Evolutionary conservation across 2,113 vertebrate genomes (phyloP), one percentile per base, ranked within the genome.

Genomic region (Nycticorax nycticorax): DNA sequence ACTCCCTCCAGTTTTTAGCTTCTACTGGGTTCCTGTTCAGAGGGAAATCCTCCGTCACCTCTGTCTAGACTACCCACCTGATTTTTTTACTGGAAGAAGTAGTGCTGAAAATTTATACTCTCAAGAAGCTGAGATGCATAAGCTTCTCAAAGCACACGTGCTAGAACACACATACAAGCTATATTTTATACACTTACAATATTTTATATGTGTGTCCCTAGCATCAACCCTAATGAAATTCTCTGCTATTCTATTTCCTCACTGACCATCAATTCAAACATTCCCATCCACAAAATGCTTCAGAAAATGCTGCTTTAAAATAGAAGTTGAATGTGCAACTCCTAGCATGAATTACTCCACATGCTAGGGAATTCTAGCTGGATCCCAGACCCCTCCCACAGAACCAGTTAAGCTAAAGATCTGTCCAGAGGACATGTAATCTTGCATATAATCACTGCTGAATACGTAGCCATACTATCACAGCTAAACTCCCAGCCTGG

Each of bases 31-130:
- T 56, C 82, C 59, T 77, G 62, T 76, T 77, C 75, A 32, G 30
- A 92, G 67, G 71, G 93, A 84, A 89, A 96, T 89, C 76, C 85
- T 95, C 88, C 1, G 2, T 91, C 92, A 88, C 82, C 84, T 96
- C 96, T 83, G 93, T 95, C 97, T 96, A 92, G 97, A 96, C 95
- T 37, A 14, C 39, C 71, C 90, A 94, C 91, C 93, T 93, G 88
- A 78, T 60, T 21, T 79, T 78, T 86, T 84, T 85, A 63, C 73
- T 86, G 82, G 90, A 83, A 91, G 78, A 30, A 77, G 66, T 24
- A 86, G 57, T 43, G 67, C 73, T 83, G 52, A 82, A 72, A 60
- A 62, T 48, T 22, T 55, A 59, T 11, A 24, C 22, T 41, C 12
- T 66, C 47, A 39, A 66, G 41, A 76, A 88, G 68, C 47, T 27